Base-by-base conservation (phyloP, 2,113 vertebrate genomes). In the Nothoprocta perdicaria region DNA sequence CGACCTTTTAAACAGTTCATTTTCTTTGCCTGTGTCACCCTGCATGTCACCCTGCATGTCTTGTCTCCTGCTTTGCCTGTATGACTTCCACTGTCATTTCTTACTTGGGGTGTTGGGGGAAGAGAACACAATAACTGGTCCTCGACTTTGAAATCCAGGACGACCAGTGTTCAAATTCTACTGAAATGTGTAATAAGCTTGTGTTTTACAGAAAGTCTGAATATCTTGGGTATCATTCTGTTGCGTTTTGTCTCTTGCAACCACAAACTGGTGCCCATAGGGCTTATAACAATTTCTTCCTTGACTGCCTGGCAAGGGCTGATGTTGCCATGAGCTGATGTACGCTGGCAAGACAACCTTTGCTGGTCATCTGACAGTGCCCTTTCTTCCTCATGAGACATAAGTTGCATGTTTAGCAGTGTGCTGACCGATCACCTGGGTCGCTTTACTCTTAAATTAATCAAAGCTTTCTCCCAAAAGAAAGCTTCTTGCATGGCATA, bases 381-480 rank as follows among this genome's bases (percentile, higher is more conserved):
- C 75, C 19, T 7, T 85, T 84, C 50, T 46, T 77, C 58, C 84
- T 72, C 55, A 24, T 23, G 35, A 63, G 88, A 61, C 58, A 9
- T 48, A 50, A 53, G 88, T 65, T 69, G 60, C 76, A 82, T 53
- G 45, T 81, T 26, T 38, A 27, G 0, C 3, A 19, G 48, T 46
- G 1, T 35, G 46, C 27, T 82, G 84, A 38, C 76, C 77, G 66
- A 27, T 82, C 73, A 88, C 61, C 73, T 7, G 1, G 53, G 82
- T 53, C 53, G 63, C 77, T 74, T 67, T 78, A 67, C 72, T 89
- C 80, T 60, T 65, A 77, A 72, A 86, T 93, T 67, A 89, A 55
- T 55, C 63, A 22, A 38, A 83, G 40, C 57, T 89, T 55, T 48
- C 78, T 82, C 77, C 16, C 52, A 35, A 52, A 71, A 76, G 45